Percentiles rank a stretch among this genome's conserved stretches.
phyloP scores from a whole-genome alignment of 2,113 vertebrate species.

The Tychaedon coryphoeus region DNA sequence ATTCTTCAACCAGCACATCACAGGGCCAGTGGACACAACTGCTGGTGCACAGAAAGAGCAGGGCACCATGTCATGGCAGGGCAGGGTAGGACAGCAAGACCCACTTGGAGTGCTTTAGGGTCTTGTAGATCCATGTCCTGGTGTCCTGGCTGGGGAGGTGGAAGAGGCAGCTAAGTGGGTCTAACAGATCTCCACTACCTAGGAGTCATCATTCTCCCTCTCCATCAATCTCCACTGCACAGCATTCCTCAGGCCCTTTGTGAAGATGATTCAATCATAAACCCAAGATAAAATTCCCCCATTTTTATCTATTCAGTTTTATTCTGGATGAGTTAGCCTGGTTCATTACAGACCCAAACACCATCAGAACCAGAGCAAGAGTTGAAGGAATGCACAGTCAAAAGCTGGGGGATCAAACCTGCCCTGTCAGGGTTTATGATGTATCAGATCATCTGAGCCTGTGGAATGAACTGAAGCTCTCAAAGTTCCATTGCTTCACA shows the following conservation, averaged over 20 bases:
- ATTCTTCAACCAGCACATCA: background rate
- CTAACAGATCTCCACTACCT: background rate
- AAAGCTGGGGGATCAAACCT: background rate
- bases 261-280: background rate
- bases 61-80: rapidly evolving
- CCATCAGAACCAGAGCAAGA: background rate
- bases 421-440: background rate
- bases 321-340: background rate
- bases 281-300: background rate
- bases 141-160: background rate
- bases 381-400: background rate
- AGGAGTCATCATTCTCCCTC: background rate
- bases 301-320: background rate
- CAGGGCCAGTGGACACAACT: background rate
- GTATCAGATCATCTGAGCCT: background rate
- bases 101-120: background rate
- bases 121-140: background rate
- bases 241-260: background rate
- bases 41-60: background rate
- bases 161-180: background rate
- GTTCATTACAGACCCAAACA: background rate
- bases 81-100: background rate
- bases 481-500: background rate
- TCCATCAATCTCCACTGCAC: background rate
- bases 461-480: background rate